These are phyloP conservation scores for Stenotaenia linearis DNA, from an alignment of 2,888 invertebrate genomes.

Conservation along the genomic window DNA sequence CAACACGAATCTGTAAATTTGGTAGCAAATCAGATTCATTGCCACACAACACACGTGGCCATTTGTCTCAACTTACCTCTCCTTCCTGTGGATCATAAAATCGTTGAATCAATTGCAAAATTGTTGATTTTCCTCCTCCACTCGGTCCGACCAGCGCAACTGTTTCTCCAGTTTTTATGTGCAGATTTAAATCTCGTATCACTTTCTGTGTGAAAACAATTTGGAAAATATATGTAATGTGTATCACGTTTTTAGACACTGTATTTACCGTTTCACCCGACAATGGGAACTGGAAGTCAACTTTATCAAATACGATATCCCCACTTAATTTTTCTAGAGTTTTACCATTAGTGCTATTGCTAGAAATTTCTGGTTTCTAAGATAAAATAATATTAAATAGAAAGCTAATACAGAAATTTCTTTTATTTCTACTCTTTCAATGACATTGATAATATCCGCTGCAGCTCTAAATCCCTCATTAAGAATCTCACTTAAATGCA, in stretches of 20 bases:
- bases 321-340: conserved; percentile 56
- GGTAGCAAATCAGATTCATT: neutral
- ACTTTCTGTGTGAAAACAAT: no score
- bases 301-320: conserved; percentile 60
- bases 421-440: no score
- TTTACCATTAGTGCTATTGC: conserved; percentile 57
- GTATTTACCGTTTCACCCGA: no score
- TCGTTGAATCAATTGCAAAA: conserved; percentile 69
- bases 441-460: no score
- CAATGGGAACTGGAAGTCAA: no score
- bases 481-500: no score
- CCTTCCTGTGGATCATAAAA: conserved; percentile 65
- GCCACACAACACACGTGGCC: neutral
- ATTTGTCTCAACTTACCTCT: conserved; percentile 37
- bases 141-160: conserved; percentile 64
- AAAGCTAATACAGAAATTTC: no score
- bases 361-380: conserved; percentile 62
- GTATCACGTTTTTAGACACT: no score
- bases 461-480: no score
- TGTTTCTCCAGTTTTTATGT: conserved; percentile 63
- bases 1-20: conserved; percentile 48
- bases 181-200: conserved; percentile 62
- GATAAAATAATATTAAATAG: no score
- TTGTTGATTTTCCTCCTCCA: conserved; percentile 77
- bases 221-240: no score